Percentiles rank a stretch among this genome's conserved stretches.
Conservation (phyloP, 2,888 invertebrate species). For the Adelognathus sp. region DNA sequence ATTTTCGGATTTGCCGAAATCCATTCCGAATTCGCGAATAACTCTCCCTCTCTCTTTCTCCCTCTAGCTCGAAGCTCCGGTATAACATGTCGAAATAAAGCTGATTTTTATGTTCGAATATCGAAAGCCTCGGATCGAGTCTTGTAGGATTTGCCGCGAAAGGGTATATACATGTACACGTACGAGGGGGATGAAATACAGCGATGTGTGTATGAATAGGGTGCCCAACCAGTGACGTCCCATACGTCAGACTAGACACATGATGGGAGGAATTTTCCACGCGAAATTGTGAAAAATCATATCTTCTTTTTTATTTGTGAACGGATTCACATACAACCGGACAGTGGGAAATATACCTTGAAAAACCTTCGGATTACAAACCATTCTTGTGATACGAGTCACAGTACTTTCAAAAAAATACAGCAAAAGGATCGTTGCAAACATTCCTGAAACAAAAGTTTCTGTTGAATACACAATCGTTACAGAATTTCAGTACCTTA, state of each 20-base stretch:
- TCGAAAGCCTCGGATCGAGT: conserved; percentile 71
- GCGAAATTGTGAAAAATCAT: not conserved
- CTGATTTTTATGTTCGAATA: conserved; percentile 78
- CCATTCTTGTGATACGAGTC: too few species aligned
- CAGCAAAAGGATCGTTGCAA: too few species aligned
- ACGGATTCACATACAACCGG: too few species aligned
- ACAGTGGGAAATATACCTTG: too few species aligned
- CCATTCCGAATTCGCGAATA: conserved; percentile 42
- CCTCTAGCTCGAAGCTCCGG: conserved; percentile 7
- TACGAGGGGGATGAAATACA: conserved; percentile 33
- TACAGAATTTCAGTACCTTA: too few species aligned
- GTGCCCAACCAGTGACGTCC: conserved; percentile 65
- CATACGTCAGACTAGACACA: conserved; percentile 26
- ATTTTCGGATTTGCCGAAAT: conserved; percentile 61
- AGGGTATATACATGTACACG: conserved; percentile 48
- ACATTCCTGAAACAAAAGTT: too few species aligned
- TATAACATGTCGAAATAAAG: conserved; percentile 70
- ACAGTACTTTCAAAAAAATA: too few species aligned
- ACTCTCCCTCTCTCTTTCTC: not conserved
- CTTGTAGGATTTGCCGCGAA: conserved; percentile 70
- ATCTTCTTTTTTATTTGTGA: not conserved
- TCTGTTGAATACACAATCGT: too few species aligned
- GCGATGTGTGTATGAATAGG: conserved; percentile 65
- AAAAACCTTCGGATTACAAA: too few species aligned
- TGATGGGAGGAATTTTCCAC: not conserved